Percentiles rank a stretch among this genome's conserved stretches.
phyloP scores from a whole-genome alignment of 2,888 invertebrate species.

The Zaprionus obscuricornis region DNA sequence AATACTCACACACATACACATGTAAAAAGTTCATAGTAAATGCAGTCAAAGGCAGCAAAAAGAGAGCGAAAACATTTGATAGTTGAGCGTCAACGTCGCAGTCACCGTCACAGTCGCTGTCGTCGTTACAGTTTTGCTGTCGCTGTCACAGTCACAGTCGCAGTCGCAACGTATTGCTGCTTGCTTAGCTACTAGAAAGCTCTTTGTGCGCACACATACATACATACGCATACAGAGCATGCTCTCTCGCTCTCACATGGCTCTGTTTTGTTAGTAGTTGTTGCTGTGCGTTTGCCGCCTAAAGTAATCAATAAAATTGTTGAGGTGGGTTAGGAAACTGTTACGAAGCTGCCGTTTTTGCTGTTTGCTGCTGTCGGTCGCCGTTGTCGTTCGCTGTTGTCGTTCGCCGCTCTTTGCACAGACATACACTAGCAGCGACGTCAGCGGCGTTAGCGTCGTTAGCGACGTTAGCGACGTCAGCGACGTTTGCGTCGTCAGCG shows the following conservation, averaged over 20 bases:
- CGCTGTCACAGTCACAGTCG: not conserved
- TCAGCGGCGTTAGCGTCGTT: conserved; percentile 30
- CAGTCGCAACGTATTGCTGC: conserved; percentile 25
- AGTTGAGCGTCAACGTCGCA: conserved; percentile 43
- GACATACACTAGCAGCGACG: conserved; percentile 19
- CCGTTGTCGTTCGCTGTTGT: conserved; percentile 15
- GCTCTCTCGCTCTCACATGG: conserved; percentile 52
- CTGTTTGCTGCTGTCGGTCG: conserved; percentile 6
- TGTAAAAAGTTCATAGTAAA: conserved; percentile 29
- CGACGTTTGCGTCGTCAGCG: conserved; percentile 59
- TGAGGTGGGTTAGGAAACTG: conserved; percentile 84
- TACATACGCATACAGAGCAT: conserved; percentile 33
- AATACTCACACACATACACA: conserved; percentile 24
- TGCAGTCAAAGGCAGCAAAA: conserved; percentile 34
- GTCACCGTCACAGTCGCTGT: not conserved
- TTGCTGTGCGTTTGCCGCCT: conserved; percentile 69
- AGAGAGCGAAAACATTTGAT: conserved; percentile 47
- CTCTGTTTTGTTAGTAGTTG: conserved; percentile 35
- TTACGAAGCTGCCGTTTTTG: conserved; percentile 73
- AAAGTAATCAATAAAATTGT: conserved; percentile 83
- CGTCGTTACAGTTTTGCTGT: not conserved
- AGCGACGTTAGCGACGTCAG: conserved; percentile 23
- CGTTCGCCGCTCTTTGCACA: conserved; percentile 31
- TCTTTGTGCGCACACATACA: conserved; percentile 40
- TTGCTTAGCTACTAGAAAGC: conserved; percentile 50